Percentiles rank a stretch among this genome's conserved stretches.
Evolutionary conservation across 2,888 invertebrate genomes (phyloP).

Genomic region (Diplolepis rosae): DNA sequence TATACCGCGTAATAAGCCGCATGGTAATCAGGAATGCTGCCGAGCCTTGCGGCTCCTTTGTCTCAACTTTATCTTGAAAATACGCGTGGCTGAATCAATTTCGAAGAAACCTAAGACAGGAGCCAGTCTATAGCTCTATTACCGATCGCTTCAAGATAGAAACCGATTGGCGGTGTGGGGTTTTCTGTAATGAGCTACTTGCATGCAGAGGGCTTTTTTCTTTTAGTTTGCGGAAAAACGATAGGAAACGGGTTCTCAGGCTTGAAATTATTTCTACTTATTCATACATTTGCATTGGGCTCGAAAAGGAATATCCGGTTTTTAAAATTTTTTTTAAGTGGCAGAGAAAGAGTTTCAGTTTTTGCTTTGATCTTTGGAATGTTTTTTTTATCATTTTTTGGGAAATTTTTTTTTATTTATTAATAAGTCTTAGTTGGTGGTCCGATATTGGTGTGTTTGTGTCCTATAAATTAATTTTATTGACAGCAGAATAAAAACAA

Average conservation of each 20-base stretch:
- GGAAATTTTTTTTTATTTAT: too few species aligned
- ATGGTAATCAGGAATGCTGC: slow-evolving; percentile 60
- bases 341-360: too few species aligned
- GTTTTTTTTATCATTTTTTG: too few species aligned
- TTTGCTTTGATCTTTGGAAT: too few species aligned
- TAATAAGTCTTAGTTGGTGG: too few species aligned
- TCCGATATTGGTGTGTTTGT: too few species aligned
- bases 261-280: not conserved
- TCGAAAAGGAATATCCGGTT: not conserved
- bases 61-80: slow-evolving; percentile 38
- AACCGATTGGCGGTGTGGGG: not conserved
- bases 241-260: not conserved
- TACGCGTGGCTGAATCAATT: slow-evolving; percentile 19
- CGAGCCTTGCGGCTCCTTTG: slow-evolving; percentile 56
- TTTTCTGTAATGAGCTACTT: not conserved
- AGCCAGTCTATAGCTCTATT: slow-evolving; percentile 8
- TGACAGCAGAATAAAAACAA: too few species aligned
- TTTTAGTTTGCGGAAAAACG: not conserved
- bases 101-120: not conserved
- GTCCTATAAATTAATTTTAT: too few species aligned
- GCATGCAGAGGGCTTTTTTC: not conserved
- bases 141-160: not conserved
- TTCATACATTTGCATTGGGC: not conserved
- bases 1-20: slow-evolving; percentile 58
- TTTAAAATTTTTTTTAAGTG: not conserved